Evolutionary conservation across 2,113 vertebrate species (phyloP).

Genomic region (Bufo bufo): DNA sequence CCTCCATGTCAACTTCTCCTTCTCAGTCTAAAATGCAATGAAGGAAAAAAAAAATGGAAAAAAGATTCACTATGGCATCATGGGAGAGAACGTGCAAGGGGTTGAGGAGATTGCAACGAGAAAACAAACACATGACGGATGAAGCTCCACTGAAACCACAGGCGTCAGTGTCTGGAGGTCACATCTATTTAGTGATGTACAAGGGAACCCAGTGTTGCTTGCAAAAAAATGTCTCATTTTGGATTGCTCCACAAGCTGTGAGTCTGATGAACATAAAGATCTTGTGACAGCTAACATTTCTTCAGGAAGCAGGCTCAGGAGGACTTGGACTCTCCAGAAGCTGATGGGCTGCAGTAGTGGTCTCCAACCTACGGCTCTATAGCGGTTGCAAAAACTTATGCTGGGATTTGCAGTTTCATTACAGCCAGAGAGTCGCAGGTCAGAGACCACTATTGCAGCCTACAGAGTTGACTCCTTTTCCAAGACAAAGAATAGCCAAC

Average conservation of each 20-base stretch:
- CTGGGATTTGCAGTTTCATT: no score
- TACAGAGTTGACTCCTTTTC: no score
- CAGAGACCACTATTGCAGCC: no score
- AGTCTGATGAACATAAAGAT: neutral
- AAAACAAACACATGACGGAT: neutral
- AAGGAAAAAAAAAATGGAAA: neutral
- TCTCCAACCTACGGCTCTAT: neutral
- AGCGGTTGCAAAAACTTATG: no score
- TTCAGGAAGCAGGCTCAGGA: neutral
- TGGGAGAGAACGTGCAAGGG: neutral
- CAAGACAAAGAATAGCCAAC: neutral
- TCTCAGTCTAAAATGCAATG: slow-evolving; percentile 73
- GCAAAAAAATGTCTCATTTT: neutral
- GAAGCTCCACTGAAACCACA: neutral
- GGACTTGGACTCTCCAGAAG: neutral
- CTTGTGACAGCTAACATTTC: neutral
- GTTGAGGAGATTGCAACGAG: neutral
- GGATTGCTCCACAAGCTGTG: neutral
- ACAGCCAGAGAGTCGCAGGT: no score
- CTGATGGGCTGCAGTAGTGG: neutral
- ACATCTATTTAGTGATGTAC: slow-evolving; percentile 20
- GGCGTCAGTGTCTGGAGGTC: slow-evolving; percentile 21
- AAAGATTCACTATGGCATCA: neutral
- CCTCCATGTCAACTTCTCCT: slow-evolving; percentile 92
- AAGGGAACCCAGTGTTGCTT: slow-evolving; percentile 22